Evolutionary conservation across 2,113 vertebrate species (phyloP).

Genomic region (Triplophysa siluroides): DNA sequence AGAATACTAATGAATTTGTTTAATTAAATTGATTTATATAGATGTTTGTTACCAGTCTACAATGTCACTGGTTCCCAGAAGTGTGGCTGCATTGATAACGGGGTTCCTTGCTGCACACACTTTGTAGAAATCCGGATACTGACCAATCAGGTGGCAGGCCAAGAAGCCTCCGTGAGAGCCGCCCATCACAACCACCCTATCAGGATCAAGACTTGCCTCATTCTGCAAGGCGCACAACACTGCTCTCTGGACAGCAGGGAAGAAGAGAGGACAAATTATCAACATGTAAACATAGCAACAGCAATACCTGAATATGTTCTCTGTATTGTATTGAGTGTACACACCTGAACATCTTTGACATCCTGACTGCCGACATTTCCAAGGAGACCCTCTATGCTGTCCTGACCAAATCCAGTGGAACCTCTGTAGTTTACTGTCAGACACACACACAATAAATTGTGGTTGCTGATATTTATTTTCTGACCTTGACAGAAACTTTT

Average conservation of each 20-base stretch:
- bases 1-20: too few species aligned
- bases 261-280: conserved; percentile 8
- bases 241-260: conserved; percentile 63
- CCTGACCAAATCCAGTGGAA: conserved; percentile 83
- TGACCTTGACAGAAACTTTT: neutral
- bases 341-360: conserved; percentile 83
- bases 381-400: conserved; percentile 78
- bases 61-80: conserved; percentile 84
- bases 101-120: conserved; percentile 80
- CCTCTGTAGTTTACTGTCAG: conserved; percentile 83
- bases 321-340: neutral
- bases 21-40: neutral
- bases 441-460: neutral
- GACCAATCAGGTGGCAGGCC: conserved; percentile 78
- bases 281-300: neutral
- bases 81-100: conserved; percentile 77
- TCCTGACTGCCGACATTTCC: conserved; percentile 81
- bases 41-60: conserved; percentile 78
- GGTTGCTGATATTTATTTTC: neutral
- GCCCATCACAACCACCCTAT: conserved; percentile 75
- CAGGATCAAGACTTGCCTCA: conserved; percentile 67
- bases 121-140: conserved; percentile 76
- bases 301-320: neutral
- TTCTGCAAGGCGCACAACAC: conserved; percentile 65
- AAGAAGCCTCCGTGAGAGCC: conserved; percentile 86